A percentile compares a stretch with the other conserved stretches of the same genome.
phyloP scores from a whole-genome alignment of 2,797 vertebrate species.

The Borostomias antarcticus region DNA sequence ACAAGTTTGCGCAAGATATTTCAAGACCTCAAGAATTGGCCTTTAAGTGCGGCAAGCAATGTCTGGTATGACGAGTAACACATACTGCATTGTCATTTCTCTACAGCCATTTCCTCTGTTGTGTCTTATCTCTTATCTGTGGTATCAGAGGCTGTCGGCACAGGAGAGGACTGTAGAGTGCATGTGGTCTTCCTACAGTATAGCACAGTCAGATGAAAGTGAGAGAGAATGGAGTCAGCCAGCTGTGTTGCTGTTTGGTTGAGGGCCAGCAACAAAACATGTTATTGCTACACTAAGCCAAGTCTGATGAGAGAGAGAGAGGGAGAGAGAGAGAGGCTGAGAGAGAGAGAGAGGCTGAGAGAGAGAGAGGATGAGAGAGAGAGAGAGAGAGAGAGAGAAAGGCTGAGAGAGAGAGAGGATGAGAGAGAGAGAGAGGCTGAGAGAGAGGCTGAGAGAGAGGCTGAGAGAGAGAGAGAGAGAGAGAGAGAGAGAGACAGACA shows the following conservation, averaged over 20 bases:
- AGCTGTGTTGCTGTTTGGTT: slow-evolving; percentile 49
- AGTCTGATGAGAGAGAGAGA: slow-evolving; percentile 29
- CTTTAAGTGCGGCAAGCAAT: not conserved
- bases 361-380: not conserved
- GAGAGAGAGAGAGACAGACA: not conserved
- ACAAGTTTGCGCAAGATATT: slow-evolving; percentile 36
- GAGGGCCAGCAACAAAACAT: slow-evolving; percentile 47
- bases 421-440: no score
- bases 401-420: not conserved
- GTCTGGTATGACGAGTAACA: slow-evolving; percentile 19
- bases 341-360: not conserved
- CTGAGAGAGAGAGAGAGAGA: no score
- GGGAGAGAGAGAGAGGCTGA: slow-evolving; percentile 18
- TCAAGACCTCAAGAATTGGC: not conserved
- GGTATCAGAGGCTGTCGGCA: slow-evolving; percentile 50
- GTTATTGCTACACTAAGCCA: slow-evolving; percentile 44
- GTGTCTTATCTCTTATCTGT: slow-evolving; percentile 40
- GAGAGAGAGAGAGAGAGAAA: not conserved
- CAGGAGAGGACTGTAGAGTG: slow-evolving; percentile 40
- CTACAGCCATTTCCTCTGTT: slow-evolving; percentile 5
- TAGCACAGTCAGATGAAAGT: slow-evolving; percentile 49
- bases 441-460: no score
- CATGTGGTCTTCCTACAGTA: slow-evolving; percentile 49
- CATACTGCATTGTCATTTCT: slow-evolving; percentile 35
- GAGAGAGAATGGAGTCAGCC: slow-evolving; percentile 39